phyloP scores from a whole-genome alignment of 2,888 invertebrate genomes.

The Baccha elongata region DNA sequence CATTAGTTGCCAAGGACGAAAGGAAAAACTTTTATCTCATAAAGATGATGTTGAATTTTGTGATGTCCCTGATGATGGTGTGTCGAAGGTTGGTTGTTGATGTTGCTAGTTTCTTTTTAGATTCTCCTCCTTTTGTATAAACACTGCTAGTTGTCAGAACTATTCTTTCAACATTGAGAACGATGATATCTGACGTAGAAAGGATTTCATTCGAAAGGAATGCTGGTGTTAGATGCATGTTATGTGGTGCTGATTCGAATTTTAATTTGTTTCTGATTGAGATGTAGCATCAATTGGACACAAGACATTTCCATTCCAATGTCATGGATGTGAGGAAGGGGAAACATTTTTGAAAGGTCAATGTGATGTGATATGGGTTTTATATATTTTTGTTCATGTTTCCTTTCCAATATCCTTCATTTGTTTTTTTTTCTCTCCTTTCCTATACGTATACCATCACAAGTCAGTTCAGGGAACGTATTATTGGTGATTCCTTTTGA shows the following conservation, averaged over 20 bases:
- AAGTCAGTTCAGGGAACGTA: conserved; percentile 26
- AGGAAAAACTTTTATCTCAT: background rate
- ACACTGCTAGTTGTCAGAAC: conserved; percentile 14
- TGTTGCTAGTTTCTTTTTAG: background rate
- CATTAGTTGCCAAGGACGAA: conserved; percentile 2
- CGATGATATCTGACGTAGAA: background rate
- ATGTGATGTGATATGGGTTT: conserved; percentile 23
- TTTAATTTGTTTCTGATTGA: conserved; percentile 16
- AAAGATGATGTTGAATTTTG: background rate
- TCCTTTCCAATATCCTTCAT: conserved; percentile 8
- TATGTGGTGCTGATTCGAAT: conserved; percentile 17
- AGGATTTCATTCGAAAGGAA: background rate
- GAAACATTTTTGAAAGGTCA: conserved; percentile 23
- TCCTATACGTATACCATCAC: no score
- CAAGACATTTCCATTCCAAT: conserved; percentile 13
- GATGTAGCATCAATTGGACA: background rate
- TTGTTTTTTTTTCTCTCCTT: background rate
- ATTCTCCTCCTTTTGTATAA: background rate
- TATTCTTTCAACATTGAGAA: background rate
- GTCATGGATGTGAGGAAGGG: background rate
- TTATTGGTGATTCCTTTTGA: conserved; percentile 64
- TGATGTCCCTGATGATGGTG: background rate
- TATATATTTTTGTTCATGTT: background rate
- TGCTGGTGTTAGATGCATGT: background rate
- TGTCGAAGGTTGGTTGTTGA: background rate